Evolutionary conservation across 2,113 vertebrate genomes (phyloP).

Genomic region (Benitochromis conjunctus): DNA sequence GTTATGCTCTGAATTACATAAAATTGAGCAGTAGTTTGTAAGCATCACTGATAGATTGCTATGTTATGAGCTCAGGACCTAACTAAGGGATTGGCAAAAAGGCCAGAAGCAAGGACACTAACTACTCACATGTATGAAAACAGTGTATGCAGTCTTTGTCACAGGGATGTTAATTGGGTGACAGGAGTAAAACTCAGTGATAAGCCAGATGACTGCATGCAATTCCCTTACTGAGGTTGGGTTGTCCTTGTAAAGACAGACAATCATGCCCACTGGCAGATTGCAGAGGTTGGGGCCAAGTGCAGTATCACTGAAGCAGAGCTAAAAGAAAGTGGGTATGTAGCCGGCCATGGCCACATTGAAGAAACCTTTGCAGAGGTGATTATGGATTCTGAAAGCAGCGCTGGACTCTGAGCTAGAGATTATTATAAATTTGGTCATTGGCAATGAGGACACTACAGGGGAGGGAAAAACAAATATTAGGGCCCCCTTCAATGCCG

Average conservation of each 20-base stretch:
- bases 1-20: not conserved
- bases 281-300: slow-evolving; percentile 8
- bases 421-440: slow-evolving; percentile 79
- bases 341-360: slow-evolving; percentile 3
- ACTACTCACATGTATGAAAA: not conserved
- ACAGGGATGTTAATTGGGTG: not conserved
- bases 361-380: slow-evolving; percentile 51
- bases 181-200: not conserved
- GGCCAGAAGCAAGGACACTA: slow-evolving; percentile 2
- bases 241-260: slow-evolving; percentile 25
- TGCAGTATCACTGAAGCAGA: slow-evolving; percentile 2
- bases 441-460: slow-evolving; percentile 76
- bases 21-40: not conserved
- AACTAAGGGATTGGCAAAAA: not conserved
- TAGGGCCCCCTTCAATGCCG: slow-evolving; percentile 68
- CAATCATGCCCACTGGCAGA: slow-evolving; percentile 20
- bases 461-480: slow-evolving; percentile 77
- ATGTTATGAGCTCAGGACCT: not conserved
- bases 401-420: slow-evolving; percentile 66
- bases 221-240: not conserved
- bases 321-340: slow-evolving; percentile 14
- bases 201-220: not conserved
- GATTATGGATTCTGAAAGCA: slow-evolving; percentile 73
- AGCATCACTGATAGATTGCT: not conserved
- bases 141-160: not conserved